These are phyloP conservation scores for Sphaeramia orbicularis DNA, from an alignment of 2,797 vertebrate genomes.

Conservation along the genomic window DNA sequence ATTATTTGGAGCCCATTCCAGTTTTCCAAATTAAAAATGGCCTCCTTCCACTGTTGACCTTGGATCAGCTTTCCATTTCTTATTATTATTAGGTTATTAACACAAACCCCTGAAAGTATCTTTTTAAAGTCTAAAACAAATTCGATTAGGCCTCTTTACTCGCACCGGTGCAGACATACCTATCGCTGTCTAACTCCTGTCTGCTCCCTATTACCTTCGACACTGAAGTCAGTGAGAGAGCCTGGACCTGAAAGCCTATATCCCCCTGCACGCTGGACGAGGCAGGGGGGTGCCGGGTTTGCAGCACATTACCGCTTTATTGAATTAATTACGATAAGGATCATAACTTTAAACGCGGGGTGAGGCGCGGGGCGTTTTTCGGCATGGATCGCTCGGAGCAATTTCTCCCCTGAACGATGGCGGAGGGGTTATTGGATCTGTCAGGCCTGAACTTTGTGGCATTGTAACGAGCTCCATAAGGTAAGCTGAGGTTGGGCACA, in stretches of 20 bases:
- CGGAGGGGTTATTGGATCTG: conserved; percentile 98
- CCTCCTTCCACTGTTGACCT: conserved; percentile 80
- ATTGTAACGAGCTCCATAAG: conserved; percentile 95
- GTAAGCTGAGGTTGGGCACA: conserved; percentile 93
- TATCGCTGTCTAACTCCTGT: conserved; percentile 81
- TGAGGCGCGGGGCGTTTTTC: conserved; percentile 91
- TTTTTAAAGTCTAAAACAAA: conserved; percentile 87
- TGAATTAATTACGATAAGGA: conserved; percentile 99
- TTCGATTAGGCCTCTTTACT: conserved; percentile 85
- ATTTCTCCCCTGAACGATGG: conserved; percentile 91
- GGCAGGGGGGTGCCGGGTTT: conserved; percentile 88
- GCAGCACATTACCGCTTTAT: conserved; percentile 99
- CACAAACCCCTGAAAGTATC: conserved; percentile 84
- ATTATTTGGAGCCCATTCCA: conserved; percentile 68
- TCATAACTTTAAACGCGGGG: conserved; percentile 99
- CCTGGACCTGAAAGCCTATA: conserved; percentile 82
- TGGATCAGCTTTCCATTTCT: conserved; percentile 80
- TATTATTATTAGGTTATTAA: conserved; percentile 87
- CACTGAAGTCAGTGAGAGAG: conserved; percentile 91
- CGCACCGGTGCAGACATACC: conserved; percentile 76
- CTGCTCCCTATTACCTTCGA: conserved; percentile 95
- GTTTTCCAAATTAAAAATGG: conserved; percentile 79
- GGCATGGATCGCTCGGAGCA: conserved; percentile 92
- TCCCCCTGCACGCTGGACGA: conserved; percentile 82
- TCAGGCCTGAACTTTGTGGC: conserved; percentile 99